Evolutionary conservation across 92 coral and sea anemone species (phyloP).

Genomic region (Epizoanthus scotinus): DNA sequence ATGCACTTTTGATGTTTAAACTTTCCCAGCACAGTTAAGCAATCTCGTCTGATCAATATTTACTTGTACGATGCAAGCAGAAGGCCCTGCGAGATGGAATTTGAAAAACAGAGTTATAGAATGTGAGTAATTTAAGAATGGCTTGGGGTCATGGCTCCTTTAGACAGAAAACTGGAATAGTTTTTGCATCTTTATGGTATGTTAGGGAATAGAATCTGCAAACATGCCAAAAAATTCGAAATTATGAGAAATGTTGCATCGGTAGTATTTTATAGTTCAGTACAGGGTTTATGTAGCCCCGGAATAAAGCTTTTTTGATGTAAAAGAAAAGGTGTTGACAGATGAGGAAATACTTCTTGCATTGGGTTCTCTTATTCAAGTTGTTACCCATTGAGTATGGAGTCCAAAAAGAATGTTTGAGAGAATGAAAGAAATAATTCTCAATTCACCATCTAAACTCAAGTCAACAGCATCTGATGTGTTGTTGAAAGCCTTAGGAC

Average conservation of each 20-base stretch:
- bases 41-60: neutral
- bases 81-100: slow-evolving; percentile 33
- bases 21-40: neutral
- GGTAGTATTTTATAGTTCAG: slow-evolving; percentile 3
- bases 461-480: slow-evolving; percentile 22
- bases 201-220: neutral
- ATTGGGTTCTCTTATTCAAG: slow-evolving; percentile 25
- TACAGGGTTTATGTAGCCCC: neutral
- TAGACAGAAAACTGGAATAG: neutral
- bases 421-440: slow-evolving; percentile 8
- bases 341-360: slow-evolving; percentile 17
- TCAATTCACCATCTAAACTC: neutral
- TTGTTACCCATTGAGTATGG: slow-evolving; percentile 16
- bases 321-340: slow-evolving; percentile 33
- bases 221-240: neutral
- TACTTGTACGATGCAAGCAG: slow-evolving; percentile 31
- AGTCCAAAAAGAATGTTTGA: slow-evolving; percentile 21
- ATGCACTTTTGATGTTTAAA: slow-evolving; percentile 7
- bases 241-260: neutral
- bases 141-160: slow-evolving; percentile 39
- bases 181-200: neutral
- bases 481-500: neutral
- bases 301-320: slow-evolving; percentile 4
- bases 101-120: slow-evolving; percentile 39
- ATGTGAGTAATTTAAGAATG: slow-evolving; percentile 38